phyloP scores from a whole-genome alignment of 2,888 invertebrate genomes.

The Protula sp. region DNA sequence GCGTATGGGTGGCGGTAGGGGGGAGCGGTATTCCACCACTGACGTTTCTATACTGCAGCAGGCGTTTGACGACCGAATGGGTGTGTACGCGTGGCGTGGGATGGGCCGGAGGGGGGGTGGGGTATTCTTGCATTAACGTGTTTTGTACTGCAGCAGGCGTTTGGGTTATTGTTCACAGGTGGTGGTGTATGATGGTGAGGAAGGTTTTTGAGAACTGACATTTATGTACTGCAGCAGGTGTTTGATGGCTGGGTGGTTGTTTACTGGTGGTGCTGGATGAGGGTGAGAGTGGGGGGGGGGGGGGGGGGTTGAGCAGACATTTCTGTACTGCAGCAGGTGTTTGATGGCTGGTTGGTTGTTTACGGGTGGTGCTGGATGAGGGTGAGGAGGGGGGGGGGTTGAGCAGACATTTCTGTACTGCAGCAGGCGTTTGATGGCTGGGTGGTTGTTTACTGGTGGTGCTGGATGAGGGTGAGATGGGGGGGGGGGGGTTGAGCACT shows the following conservation, averaged over 20 bases:
- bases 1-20: too few species aligned
- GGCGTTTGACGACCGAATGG: conserved; percentile 83
- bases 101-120: too few species aligned
- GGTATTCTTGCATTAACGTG: conserved; percentile 62
- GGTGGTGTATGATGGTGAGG: too few species aligned
- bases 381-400: too few species aligned
- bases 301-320: too few species aligned
- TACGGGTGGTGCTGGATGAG: too few species aligned
- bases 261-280: too few species aligned
- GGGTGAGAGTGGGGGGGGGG: too few species aligned
- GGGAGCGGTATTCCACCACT: too few species aligned
- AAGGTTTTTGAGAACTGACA: too few species aligned
- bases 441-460: conserved; percentile 73
- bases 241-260: conserved; percentile 84
- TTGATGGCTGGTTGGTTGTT: conserved; percentile 85
- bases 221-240: conserved; percentile 70
- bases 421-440: conserved; percentile 76
- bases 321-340: conserved; percentile 70
- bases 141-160: conserved; percentile 76
- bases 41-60: conserved; percentile 67
- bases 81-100: conserved; percentile 65
- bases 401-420: conserved; percentile 65
- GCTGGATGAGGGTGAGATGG: too few species aligned
- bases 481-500: too few species aligned
- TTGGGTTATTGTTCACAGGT: conserved; percentile 76